A percentile compares a stretch with the other conserved stretches of the same genome.
These are phyloP conservation scores for Paramormyrops kingsleyae DNA, from an alignment of 2,113 vertebrate species.

Conservation along the genomic window DNA sequence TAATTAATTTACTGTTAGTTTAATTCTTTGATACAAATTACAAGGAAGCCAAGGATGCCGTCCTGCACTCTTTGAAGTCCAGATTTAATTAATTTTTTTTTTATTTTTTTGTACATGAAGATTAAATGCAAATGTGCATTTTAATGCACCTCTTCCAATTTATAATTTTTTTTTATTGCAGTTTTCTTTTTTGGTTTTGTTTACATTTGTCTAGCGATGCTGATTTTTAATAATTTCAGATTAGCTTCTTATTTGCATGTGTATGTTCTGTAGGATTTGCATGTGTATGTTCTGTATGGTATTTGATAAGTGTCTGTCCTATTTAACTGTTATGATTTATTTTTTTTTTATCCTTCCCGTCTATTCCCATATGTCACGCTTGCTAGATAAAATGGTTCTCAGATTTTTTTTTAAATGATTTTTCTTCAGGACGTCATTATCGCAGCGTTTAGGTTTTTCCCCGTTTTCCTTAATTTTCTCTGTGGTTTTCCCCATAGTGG, in stretches of 20 bases:
- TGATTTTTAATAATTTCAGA: not conserved
- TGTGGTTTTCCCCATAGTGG: conserved; percentile 34
- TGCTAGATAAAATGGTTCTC: conserved; percentile 36
- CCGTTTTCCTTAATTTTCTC: not conserved
- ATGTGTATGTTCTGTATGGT: not conserved
- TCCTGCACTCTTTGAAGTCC: not conserved
- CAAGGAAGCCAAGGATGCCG: not conserved
- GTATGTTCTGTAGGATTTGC: not conserved
- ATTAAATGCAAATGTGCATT: not conserved
- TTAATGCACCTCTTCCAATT: not conserved
- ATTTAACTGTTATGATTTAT: not conserved
- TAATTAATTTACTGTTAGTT: not conserved
- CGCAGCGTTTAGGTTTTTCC: conserved; percentile 29
- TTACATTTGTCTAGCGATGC: not conserved
- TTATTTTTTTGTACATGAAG: not conserved
- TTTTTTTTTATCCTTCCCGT: conserved; percentile 44
- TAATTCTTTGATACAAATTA: not conserved
- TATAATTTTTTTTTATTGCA: not conserved
- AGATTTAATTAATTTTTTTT: not conserved
- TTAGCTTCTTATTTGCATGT: not conserved
- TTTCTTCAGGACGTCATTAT: conserved; percentile 50
- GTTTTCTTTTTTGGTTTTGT: not conserved
- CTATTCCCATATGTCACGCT: conserved; percentile 42
- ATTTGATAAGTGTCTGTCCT: conserved; percentile 24
- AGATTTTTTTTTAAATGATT: conserved; percentile 44